These are phyloP conservation scores for Cybosia mesomella DNA, from an alignment of 2,888 invertebrate genomes.

Conservation along the genomic window DNA sequence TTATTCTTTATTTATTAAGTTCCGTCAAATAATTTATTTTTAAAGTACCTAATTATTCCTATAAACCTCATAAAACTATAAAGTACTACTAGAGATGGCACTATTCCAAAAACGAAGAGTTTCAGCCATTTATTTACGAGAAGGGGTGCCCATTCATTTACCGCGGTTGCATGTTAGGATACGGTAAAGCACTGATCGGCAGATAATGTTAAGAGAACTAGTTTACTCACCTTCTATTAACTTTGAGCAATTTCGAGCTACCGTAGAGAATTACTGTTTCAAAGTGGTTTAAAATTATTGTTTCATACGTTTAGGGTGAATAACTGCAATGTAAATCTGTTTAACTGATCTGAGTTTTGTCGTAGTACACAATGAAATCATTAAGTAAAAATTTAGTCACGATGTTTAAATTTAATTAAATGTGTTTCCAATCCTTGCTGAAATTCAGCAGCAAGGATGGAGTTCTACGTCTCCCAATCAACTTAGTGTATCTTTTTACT, in stretches of 20 bases:
- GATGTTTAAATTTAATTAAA: too few relatives aligned
- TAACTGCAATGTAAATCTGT: neutral
- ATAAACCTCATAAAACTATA: neutral
- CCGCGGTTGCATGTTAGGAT: neutral
- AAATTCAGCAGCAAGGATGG: too few relatives aligned
- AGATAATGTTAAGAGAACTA: slow-evolving; percentile 1
- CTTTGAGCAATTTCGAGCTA: neutral
- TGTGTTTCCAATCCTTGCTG: too few relatives aligned
- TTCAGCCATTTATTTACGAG: neutral
- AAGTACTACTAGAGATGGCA: neutral
- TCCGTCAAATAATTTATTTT: too few relatives aligned
- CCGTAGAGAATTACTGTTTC: neutral
- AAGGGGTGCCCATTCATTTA: neutral
- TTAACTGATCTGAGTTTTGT: neutral
- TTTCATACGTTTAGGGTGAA: neutral
- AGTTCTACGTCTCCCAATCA: too few relatives aligned
- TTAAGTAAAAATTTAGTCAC: too few relatives aligned
- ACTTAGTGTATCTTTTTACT: too few relatives aligned
- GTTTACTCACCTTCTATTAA: neutral
- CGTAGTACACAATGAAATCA: too few relatives aligned
- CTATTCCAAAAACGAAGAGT: neutral
- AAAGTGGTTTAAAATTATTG: neutral
- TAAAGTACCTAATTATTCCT: too few relatives aligned
- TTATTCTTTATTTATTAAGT: too few relatives aligned
- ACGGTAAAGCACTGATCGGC: neutral